Conservation (phyloP, 2,888 invertebrate species). For the Melinaea menophilus region DNA sequence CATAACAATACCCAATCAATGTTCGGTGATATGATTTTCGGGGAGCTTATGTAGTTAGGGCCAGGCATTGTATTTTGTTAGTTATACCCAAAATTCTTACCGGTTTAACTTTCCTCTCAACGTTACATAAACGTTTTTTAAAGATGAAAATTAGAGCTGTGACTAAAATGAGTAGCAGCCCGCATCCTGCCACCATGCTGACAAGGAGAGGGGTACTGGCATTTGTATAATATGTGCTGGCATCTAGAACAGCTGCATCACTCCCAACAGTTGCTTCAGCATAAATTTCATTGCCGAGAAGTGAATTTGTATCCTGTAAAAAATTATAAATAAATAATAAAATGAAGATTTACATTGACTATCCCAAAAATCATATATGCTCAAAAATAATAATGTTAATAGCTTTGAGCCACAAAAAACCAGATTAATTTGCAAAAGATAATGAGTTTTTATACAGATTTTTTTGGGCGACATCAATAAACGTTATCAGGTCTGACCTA, state of each 20-base stretch:
- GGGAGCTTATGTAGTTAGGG: constrained; percentile 4
- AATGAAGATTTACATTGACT: too few species aligned
- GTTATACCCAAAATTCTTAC: constrained; percentile 42
- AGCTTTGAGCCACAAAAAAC: neutral
- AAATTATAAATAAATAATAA: too few species aligned
- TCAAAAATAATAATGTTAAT: too few species aligned
- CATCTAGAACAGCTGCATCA: constrained; percentile 42
- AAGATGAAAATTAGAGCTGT: constrained; percentile 53
- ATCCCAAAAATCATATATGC: too few species aligned
- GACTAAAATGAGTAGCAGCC: constrained; percentile 48
- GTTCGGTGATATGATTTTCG: neutral
- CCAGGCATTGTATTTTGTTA: constrained; percentile 14
- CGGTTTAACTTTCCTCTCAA: constrained; percentile 66
- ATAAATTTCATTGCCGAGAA: constrained; percentile 46
- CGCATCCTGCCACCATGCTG: constrained; percentile 44
- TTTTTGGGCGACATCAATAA: constrained; percentile 42
- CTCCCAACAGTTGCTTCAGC: constrained; percentile 49
- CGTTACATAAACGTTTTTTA: constrained; percentile 56
- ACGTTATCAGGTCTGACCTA: constrained; percentile 53
- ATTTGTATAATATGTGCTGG: constrained; percentile 41
- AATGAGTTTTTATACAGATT: constrained; percentile 1
- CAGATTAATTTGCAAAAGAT: neutral
- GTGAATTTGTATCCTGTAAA: constrained; percentile 51
- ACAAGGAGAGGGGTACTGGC: constrained; percentile 46
- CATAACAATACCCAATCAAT: neutral